phyloP scores from a whole-genome alignment of 1,140 invertebrate species.

The Scylla paramamosain region DNA sequence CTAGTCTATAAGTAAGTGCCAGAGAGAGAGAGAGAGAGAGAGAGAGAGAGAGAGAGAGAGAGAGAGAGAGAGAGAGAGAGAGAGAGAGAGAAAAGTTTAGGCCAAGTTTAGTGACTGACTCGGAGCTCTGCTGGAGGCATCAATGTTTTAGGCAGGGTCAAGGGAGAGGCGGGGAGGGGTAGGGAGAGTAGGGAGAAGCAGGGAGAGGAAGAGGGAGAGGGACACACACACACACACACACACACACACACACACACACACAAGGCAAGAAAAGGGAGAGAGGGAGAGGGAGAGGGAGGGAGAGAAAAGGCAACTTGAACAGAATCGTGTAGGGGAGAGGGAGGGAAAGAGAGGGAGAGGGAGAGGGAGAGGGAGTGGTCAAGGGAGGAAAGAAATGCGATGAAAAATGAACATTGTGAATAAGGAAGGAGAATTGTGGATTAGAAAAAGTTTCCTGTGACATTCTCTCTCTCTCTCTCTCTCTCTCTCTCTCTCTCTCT shows the following conservation, averaged over 20 bases:
- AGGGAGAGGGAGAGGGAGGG: neutral
- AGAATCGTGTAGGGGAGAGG: neutral
- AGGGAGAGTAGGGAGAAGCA: neutral
- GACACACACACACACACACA: neutral
- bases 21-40: neutral
- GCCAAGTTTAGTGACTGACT: conserved; percentile 27
- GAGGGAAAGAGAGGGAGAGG: neutral
- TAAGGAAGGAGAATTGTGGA: conserved; percentile 50
- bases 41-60: conserved; percentile 29
- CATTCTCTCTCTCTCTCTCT: conserved; percentile 15
- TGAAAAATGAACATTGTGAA: conserved; percentile 61
- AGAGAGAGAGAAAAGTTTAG: conserved; percentile 27
- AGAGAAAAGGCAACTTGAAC: neutral
- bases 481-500: neutral
- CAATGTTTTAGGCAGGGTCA: conserved; percentile 58
- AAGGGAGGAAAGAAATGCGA: neutral
- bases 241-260: neutral
- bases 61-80: conserved; percentile 36
- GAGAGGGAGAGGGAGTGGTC: neutral
- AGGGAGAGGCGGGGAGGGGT: neutral
- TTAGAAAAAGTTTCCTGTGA: conserved; percentile 27
- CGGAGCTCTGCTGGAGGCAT: conserved; percentile 28
- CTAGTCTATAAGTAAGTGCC: too few relatives aligned
- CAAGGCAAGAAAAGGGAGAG: conserved; percentile 4
- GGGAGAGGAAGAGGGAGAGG: neutral